These are phyloP conservation scores for Osmerus mordax DNA, from an alignment of 2,113 vertebrate genomes.

Conservation along the genomic window DNA sequence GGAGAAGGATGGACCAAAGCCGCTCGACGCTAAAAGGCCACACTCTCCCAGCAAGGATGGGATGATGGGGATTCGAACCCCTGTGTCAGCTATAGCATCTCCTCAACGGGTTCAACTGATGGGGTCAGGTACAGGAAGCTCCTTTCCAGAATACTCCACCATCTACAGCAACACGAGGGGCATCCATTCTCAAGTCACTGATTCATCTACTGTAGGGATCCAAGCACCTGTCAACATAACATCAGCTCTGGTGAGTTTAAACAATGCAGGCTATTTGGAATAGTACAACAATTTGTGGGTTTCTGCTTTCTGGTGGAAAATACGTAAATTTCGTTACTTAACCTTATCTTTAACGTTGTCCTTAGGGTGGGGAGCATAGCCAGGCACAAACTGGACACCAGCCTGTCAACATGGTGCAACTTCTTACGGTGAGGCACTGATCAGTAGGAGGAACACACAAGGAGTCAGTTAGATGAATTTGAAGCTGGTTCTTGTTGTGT, in stretches of 20 bases:
- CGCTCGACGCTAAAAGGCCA: slow-evolving; percentile 78
- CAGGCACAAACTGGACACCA: slow-evolving; percentile 75
- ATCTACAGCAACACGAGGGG: slow-evolving; percentile 83
- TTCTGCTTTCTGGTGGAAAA: too few species aligned
- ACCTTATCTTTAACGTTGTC: slow-evolving; percentile 34
- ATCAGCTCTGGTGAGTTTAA: slow-evolving; percentile 79
- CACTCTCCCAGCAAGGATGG: slow-evolving; percentile 85
- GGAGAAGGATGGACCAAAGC: slow-evolving; percentile 83
- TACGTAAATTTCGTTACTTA: not conserved
- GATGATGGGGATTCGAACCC: slow-evolving; percentile 80
- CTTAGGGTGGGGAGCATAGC: slow-evolving; percentile 73
- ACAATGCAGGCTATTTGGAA: not conserved
- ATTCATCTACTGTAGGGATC: slow-evolving; percentile 73
- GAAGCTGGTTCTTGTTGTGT: not conserved
- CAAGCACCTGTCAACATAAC: slow-evolving; percentile 82
- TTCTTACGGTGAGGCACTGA: slow-evolving; percentile 81
- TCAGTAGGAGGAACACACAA: not conserved
- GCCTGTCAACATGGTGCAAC: slow-evolving; percentile 93
- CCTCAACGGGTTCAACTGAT: slow-evolving; percentile 89
- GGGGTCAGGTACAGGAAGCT: slow-evolving; percentile 73
- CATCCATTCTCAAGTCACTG: slow-evolving; percentile 79
- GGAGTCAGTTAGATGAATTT: not conserved
- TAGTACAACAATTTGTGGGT: too few species aligned
- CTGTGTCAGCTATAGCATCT: slow-evolving; percentile 70
- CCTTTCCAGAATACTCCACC: slow-evolving; percentile 83